Conservation (phyloP, 2,113 vertebrate genomes). For the Rhabdomys dilectus region DNA sequence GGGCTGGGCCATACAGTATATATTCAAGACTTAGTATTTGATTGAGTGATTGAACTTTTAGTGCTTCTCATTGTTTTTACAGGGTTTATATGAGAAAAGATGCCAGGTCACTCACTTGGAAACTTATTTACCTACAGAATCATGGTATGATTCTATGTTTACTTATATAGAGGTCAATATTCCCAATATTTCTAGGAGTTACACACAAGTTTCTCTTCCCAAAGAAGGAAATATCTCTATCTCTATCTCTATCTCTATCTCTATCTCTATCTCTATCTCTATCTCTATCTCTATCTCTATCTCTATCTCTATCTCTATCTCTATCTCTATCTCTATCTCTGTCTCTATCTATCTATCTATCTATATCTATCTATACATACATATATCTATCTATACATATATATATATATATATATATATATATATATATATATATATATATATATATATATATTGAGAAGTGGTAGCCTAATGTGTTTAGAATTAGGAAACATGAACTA, state of each 20-base stretch:
- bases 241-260: no score
- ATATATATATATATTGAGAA: background rate
- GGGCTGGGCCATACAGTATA: background rate
- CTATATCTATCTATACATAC: no score
- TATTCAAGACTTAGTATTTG: conserved; percentile 43
- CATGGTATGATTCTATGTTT: background rate
- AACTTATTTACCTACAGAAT: conserved; percentile 36
- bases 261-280: no score
- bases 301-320: no score
- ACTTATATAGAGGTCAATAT: background rate
- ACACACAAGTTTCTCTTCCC: background rate
- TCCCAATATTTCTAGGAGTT: background rate
- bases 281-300: no score
- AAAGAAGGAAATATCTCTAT: no score
- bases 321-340: no score
- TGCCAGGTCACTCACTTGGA: conserved; percentile 18
- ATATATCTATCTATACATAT: no score
- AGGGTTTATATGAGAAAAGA: background rate
- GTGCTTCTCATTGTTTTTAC: background rate
- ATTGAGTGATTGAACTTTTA: conserved; percentile 17
- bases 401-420: background rate
- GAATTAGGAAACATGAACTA: background rate
- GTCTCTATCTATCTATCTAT: no score
- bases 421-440: background rate
- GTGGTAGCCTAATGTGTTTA: background rate